A percentile compares a stretch with the other conserved stretches of the same genome.
phyloP scores from a whole-genome alignment of 2,797 vertebrate species.

The Manis javanica region DNA sequence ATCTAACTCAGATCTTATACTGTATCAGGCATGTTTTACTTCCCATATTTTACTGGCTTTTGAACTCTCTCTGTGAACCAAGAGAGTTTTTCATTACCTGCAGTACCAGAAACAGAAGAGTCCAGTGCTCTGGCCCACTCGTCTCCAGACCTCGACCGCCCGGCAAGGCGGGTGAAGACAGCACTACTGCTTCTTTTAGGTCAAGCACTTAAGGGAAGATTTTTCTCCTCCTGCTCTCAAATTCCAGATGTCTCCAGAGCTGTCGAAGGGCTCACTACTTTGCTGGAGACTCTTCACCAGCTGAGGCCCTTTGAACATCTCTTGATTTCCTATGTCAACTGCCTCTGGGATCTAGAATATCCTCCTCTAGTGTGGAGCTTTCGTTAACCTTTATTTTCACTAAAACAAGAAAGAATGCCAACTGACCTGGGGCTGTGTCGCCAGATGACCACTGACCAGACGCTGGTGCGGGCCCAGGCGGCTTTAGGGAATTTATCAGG shows the following conservation, averaged over 20 bases:
- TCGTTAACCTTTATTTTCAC: neutral
- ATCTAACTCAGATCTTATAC: neutral
- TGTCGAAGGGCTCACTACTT: neutral
- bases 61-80: neutral
- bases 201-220: neutral
- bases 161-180: neutral
- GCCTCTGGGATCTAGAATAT: neutral
- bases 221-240: neutral
- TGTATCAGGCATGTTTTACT: neutral
- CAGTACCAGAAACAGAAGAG: neutral
- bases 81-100: neutral
- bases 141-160: neutral
- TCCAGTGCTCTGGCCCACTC: neutral
- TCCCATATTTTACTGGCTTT: neutral
- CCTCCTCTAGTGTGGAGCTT: neutral
- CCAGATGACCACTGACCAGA: slow-evolving; percentile 62
- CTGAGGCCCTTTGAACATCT: neutral
- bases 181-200: neutral
- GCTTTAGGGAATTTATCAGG: slow-evolving; percentile 78
- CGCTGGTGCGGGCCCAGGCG: slow-evolving; percentile 64
- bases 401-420: slow-evolving; percentile 18
- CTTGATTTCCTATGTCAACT: neutral
- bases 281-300: neutral
- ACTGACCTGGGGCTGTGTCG: slow-evolving; percentile 84
- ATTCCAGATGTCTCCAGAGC: neutral